phyloP scores from a whole-genome alignment of 2,797 vertebrate species.

The Octomys mimax region DNA sequence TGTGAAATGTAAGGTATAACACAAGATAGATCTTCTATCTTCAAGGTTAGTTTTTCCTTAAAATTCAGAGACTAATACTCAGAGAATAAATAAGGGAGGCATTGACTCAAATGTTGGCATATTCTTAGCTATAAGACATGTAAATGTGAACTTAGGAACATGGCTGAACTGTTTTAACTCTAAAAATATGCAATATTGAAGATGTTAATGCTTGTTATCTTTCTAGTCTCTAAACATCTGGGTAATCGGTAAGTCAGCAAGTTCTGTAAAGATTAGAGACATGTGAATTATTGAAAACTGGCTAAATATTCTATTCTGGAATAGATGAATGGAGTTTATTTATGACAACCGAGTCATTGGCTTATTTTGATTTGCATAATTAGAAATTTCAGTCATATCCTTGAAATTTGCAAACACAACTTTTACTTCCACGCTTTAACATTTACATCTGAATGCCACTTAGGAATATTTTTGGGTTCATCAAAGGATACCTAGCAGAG shows the following conservation, averaged over 20 bases:
- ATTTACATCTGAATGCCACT: background rate
- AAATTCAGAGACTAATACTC: background rate
- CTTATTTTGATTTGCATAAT: constrained; percentile 32
- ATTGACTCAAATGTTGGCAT: background rate
- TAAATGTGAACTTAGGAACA: constrained; percentile 12
- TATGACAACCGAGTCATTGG: background rate
- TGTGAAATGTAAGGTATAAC: background rate
- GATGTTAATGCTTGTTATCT: background rate
- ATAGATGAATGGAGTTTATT: background rate
- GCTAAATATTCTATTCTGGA: background rate
- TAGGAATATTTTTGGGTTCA: background rate
- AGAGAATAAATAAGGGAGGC: constrained; percentile 1
- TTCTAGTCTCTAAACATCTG: background rate
- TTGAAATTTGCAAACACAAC: background rate
- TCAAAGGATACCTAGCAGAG: background rate
- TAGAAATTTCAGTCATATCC: background rate
- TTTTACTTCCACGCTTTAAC: constrained; percentile 41
- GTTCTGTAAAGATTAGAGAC: background rate
- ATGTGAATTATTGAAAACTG: background rate
- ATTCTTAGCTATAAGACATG: background rate
- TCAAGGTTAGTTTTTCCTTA: constrained; percentile 10
- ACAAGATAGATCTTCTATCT: background rate
- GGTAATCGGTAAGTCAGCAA: background rate
- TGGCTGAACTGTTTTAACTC: background rate
- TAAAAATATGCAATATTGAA: background rate